phyloP scores from a whole-genome alignment of 53 echinoderm and acorn worm genomes.

The Arbacia lixula region DNA sequence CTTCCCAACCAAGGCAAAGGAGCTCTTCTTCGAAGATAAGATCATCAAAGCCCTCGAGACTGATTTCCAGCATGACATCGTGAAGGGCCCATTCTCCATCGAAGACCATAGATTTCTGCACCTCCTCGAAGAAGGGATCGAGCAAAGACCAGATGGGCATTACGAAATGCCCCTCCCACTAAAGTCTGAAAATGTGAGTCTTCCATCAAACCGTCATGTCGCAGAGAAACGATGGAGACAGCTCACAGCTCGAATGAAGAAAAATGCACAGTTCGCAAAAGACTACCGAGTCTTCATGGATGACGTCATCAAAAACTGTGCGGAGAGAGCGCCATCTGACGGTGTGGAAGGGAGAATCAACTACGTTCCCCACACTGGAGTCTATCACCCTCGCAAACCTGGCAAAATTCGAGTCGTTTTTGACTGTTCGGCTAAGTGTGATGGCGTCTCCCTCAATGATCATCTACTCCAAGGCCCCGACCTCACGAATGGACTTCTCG shows the following conservation, averaged over 20 bases:
- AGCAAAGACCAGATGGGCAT: conserved; percentile 55
- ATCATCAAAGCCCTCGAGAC: conserved; percentile 45
- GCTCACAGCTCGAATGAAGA: conserved; percentile 38
- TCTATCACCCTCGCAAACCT: conserved; percentile 56
- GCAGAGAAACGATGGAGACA: conserved; percentile 57
- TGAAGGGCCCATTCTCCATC: conserved; percentile 19
- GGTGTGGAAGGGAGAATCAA: conserved; percentile 39
- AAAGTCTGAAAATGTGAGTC: conserved; percentile 41
- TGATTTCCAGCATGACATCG: conserved; percentile 52
- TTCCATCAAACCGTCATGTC: conserved; percentile 52
- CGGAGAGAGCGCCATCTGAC: conserved; percentile 7
- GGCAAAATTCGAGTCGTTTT: conserved; percentile 53
- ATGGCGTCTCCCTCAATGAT: conserved; percentile 63
- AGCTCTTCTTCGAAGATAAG: not conserved
- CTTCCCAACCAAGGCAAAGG: conserved; percentile 38
- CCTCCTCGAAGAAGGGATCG: conserved; percentile 54
- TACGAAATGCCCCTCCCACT: conserved; percentile 67
- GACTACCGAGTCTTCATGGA: conserved; percentile 57
- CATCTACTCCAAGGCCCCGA: conserved; percentile 65
- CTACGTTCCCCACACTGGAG: conserved; percentile 74
- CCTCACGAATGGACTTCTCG: conserved; percentile 61
- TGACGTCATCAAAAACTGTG: conserved; percentile 49
- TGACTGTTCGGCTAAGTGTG: conserved; percentile 56
- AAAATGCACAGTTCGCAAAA: conserved; percentile 42
- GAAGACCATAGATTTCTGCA: conserved; percentile 59